These are phyloP conservation scores for Drosophila asahinai DNA, from an alignment of 1,140 invertebrate species.

Conservation along the genomic window DNA sequence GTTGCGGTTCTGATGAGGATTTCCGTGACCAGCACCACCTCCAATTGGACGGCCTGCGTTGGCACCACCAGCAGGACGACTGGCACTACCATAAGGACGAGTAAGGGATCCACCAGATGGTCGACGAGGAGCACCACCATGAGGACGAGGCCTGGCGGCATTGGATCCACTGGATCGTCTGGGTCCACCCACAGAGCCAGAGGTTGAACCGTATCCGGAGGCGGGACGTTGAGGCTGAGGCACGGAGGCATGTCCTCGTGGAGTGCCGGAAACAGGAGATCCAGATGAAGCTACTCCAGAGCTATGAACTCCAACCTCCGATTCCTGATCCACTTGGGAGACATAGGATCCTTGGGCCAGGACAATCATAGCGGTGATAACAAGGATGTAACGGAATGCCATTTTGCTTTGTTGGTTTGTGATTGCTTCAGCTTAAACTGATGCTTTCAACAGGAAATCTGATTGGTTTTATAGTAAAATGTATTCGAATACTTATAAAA, in stretches of 20 bases:
- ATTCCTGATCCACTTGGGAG: conserved; percentile 16
- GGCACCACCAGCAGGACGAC: not conserved
- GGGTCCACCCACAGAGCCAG: not conserved
- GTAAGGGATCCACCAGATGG: conserved; percentile 1
- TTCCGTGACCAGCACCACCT: conserved; percentile 7
- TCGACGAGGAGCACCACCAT: conserved; percentile 16
- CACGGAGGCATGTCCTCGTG: conserved; percentile 1
- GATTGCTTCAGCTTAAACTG: conserved; percentile 3
- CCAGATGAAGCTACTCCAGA: conserved; percentile 20
- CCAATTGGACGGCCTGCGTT: conserved; percentile 1
- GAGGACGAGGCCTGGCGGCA: conserved; percentile 6
- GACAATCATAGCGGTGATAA: conserved; percentile 27
- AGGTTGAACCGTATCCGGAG: not conserved
- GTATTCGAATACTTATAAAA: too few relatives aligned
- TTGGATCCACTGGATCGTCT: conserved; percentile 6
- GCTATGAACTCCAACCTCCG: conserved; percentile 5
- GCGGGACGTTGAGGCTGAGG: conserved; percentile 10
- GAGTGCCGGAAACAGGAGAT: not conserved
- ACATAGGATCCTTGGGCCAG: conserved; percentile 28
- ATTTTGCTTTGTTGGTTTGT: not conserved
- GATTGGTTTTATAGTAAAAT: conserved; percentile 5
- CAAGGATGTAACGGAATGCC: conserved; percentile 17
- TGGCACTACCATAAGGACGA: not conserved
- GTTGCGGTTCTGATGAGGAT: conserved; percentile 8
- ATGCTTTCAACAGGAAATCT: not conserved